These are phyloP conservation scores for Porites lutea DNA, from an alignment of 64 coral and sea anemone species.

Conservation along the genomic window DNA sequence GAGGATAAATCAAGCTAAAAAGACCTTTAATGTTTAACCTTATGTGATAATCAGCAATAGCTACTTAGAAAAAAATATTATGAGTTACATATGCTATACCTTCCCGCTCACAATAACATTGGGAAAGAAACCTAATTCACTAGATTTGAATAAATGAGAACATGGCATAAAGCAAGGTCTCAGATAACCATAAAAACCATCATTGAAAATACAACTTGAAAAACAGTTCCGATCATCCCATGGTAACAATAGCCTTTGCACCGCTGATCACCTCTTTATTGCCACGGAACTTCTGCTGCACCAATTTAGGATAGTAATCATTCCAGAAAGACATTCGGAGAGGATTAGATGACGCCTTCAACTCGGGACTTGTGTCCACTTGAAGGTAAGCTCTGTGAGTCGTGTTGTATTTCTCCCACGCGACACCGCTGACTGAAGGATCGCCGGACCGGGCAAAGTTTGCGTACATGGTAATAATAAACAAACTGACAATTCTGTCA, in stretches of 20 bases:
- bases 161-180: not conserved
- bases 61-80: no score
- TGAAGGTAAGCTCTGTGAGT: slow-evolving; percentile 49
- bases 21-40: no score
- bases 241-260: not conserved
- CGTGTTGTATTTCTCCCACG: slow-evolving; percentile 56
- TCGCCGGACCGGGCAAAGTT: slow-evolving; percentile 65
- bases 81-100: no score
- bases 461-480: slow-evolving; percentile 39
- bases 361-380: slow-evolving; percentile 28
- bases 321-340: slow-evolving; percentile 76
- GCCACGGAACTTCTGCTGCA: not conserved
- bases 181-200: not conserved
- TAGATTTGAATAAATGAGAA: no score
- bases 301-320: slow-evolving; percentile 66
- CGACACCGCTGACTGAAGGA: slow-evolving; percentile 49
- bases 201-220: not conserved
- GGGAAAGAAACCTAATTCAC: no score
- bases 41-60: no score
- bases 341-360: slow-evolving; percentile 33
- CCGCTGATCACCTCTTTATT: not conserved
- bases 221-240: not conserved
- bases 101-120: no score
- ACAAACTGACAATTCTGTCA: slow-evolving; percentile 50
- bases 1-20: no score